Base-by-base conservation (phyloP, 1,140 invertebrate species). In the Drosophila aff. region DNA sequence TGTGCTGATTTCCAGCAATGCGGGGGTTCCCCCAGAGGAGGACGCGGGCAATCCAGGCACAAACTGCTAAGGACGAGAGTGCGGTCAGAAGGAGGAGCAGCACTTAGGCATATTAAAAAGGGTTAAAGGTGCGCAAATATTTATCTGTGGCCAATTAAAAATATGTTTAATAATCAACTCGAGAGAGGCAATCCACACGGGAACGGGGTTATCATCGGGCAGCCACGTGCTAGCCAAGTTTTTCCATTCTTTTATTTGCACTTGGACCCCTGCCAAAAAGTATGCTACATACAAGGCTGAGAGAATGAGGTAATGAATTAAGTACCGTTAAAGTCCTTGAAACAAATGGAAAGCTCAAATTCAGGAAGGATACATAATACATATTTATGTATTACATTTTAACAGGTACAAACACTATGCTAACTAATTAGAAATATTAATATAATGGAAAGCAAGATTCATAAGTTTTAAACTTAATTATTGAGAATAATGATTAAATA, bases 51-150 rank as follows among this genome's bases (percentile, higher is more conserved):
- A 49, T 36, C 46, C 21, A 18, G 73, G 13, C 15, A 31, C 26
- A n/a, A 18, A 3, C 28, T 52, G 49, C n/a, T 7, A 23, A 41
- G 55, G 21, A 28, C 13, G 33, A 36, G 1, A 13, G 41, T 23
- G 9, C 8, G 71, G 40, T 33, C 41, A 50, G 50, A 26, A 55
- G 52, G 9, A 44, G n/a, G 38, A 47, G 71, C 50, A 76, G 78
- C 85, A 82, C 85, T 89, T 91, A 76, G 53, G 52, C 75, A 76
- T 85, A 89, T 89, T 90, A 89, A 85, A 89, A 89, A 90, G 85
- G 85, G 85, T 89, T 89, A 89, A 89, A 89, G 85, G 81, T 89
- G 82, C 61, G 81, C 81, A 90, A 89, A 89, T 89, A 89, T 89
- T 89, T 89, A 60, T 68, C 55, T 53, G 71, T 28, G 68, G 75